Conservation (phyloP, 2,888 invertebrate species). For the Volucella zonaria region DNA sequence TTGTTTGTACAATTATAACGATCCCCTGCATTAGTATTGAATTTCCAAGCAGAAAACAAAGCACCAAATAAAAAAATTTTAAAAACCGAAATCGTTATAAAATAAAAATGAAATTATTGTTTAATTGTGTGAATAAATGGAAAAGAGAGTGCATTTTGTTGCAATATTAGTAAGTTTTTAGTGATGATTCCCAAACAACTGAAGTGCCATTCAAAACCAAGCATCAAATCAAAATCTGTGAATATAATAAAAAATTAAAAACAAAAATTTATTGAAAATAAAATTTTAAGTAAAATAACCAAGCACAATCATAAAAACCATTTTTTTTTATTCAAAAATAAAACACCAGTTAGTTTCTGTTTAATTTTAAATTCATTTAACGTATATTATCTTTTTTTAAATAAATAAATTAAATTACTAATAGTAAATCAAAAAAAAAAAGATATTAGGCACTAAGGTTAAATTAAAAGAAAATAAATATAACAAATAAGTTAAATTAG, state of each 20-base stretch:
- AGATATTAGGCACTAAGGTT: constrained; percentile 62
- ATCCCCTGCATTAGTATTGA: too few relatives aligned
- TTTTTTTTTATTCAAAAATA: constrained; percentile 27
- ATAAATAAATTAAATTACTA: constrained; percentile 76
- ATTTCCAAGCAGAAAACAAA: too few relatives aligned
- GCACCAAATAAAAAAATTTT: too few relatives aligned
- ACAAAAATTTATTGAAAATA: constrained; percentile 15
- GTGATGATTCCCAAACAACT: neutral
- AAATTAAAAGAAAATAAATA: constrained; percentile 12
- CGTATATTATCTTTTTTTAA: constrained; percentile 71
- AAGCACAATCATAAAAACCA: constrained; percentile 12
- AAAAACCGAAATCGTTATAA: too few relatives aligned
- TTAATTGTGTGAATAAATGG: too few relatives aligned
- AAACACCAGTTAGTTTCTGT: constrained; percentile 50
- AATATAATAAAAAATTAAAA: constrained; percentile 52
- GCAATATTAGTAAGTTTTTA: too few relatives aligned
- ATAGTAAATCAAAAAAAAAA: too few relatives aligned
- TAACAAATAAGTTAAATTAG: too few relatives aligned
- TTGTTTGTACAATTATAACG: too few relatives aligned
- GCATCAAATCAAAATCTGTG: constrained; percentile 51
- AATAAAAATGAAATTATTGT: too few relatives aligned
- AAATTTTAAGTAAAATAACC: neutral
- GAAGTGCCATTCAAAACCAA: constrained; percentile 20
- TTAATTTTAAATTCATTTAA: constrained; percentile 40
- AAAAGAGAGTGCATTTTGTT: too few relatives aligned